Evolutionary conservation across 2,888 invertebrate genomes (phyloP).

Genomic region (Diogma glabrata): DNA sequence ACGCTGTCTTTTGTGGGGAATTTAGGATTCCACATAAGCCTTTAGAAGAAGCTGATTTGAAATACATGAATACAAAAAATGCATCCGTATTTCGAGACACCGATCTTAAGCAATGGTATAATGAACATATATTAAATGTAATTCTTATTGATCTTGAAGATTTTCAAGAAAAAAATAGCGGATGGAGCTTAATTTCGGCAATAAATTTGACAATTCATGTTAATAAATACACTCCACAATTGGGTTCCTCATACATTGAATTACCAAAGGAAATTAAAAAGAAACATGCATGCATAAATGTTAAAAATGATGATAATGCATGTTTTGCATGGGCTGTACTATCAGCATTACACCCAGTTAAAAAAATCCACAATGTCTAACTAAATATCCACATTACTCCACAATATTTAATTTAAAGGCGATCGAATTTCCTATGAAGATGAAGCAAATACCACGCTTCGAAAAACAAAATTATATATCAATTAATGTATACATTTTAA

Average conservation of each 20-base stretch:
- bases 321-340: slow-evolving; percentile 17
- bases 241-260: slow-evolving; percentile 17
- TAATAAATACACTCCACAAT: slow-evolving; percentile 18
- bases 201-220: slow-evolving; percentile 17
- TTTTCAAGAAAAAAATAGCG: slow-evolving; percentile 19
- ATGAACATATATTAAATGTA: slow-evolving; percentile 17
- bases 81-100: not conserved
- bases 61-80: not conserved
- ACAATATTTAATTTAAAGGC: too few species aligned
- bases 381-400: too few species aligned
- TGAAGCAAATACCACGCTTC: too few species aligned
- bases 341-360: slow-evolving; percentile 19
- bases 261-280: slow-evolving; percentile 18
- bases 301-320: too few species aligned
- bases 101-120: not conserved
- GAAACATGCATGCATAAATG: too few species aligned
- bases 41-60: not conserved
- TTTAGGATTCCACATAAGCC: not conserved
- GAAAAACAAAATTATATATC: too few species aligned
- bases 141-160: too few species aligned
- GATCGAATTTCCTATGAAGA: too few species aligned
- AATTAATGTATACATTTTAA: too few species aligned
- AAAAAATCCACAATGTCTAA: too few species aligned
- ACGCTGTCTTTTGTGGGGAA: not conserved
- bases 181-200: slow-evolving; percentile 19